A percentile compares a stretch with the other conserved stretches of the same genome.
Evolutionary conservation across 1,140 invertebrate genomes (phyloP).

Genomic region (Bombyx mori): ASM3026992v2 NC_085115.1:6637501-6638000

Average conservation of each 20-base stretch:
- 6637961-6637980: constrained; percentile 45
- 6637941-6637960: constrained; percentile 38
- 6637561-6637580: neutral
- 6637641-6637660: constrained; percentile 23
- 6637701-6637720: constrained; percentile 51
- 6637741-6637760: constrained; percentile 48
- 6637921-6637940: constrained; percentile 50
- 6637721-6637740: constrained; percentile 55
- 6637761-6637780: constrained; percentile 51
- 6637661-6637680: constrained; percentile 26
- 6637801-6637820: constrained; percentile 1
- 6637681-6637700: constrained; percentile 19
- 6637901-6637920: constrained; percentile 40
- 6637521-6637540: no score
- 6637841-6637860: constrained; percentile 23
- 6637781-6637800: neutral
- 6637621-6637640: constrained; percentile 38
- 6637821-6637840: neutral
- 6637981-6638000: constrained; percentile 37
- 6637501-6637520: no score
- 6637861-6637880: constrained; percentile 33
- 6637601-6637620: constrained; percentile 10
- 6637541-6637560: no score
- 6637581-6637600: neutral
- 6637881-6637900: constrained; percentile 38